phyloP scores from a whole-genome alignment of 2,888 invertebrate species.

The Standfussiana lucernea region DNA sequence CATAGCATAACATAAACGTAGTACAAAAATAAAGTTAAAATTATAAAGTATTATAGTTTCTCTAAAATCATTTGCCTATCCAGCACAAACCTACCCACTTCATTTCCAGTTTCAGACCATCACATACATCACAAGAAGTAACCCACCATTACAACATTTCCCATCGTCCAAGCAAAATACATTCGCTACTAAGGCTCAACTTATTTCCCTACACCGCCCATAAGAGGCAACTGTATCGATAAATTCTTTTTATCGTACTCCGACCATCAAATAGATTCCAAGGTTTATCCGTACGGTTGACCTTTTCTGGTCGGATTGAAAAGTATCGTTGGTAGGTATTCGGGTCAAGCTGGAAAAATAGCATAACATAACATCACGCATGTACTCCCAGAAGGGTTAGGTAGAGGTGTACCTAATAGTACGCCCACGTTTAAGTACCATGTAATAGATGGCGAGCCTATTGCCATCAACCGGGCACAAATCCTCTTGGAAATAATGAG shows the following conservation, averaged over 20 bases:
- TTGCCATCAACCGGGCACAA: too few relatives aligned
- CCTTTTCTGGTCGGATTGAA: slow-evolving; percentile 46
- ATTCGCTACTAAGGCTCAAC: not conserved
- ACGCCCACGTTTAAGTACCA: too few relatives aligned
- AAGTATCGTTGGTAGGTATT: slow-evolving; percentile 27
- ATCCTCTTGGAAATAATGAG: too few relatives aligned
- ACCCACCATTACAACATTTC: slow-evolving; percentile 3
- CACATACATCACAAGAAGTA: not conserved
- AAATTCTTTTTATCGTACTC: slow-evolving; percentile 47
- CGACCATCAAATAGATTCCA: slow-evolving; percentile 49
- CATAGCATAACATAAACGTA: too few relatives aligned
- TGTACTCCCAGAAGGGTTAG: too few relatives aligned
- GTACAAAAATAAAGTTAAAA: too few relatives aligned
- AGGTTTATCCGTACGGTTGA: slow-evolving; percentile 49
- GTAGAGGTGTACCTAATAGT: too few relatives aligned
- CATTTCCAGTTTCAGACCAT: not conserved
- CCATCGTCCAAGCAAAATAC: slow-evolving; percentile 2
- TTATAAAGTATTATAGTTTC: too few relatives aligned
- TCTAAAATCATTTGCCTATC: not conserved
- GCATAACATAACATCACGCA: too few relatives aligned
- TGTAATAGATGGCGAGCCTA: too few relatives aligned
- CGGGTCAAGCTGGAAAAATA: slow-evolving; percentile 11
- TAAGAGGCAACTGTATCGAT: slow-evolving; percentile 42
- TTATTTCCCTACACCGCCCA: slow-evolving; percentile 24
- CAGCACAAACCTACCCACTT: not conserved